A percentile compares a stretch with the other conserved stretches of the same genome.
Evolutionary conservation across 2,888 invertebrate species (phyloP).

Genomic region (Callosobruchus maculatus): DNA sequence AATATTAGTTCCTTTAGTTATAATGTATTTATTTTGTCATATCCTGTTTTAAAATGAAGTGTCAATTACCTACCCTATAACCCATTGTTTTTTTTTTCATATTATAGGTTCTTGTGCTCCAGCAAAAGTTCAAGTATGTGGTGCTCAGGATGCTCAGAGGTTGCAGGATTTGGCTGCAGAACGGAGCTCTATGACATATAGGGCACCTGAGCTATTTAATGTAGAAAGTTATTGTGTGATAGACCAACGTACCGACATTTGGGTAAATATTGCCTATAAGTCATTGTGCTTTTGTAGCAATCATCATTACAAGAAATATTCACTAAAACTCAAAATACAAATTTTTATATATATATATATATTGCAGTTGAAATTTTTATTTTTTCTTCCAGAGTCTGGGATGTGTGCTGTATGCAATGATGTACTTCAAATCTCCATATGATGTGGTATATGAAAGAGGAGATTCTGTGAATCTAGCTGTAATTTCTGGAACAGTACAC

Average conservation of each 20-base stretch:
- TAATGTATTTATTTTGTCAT: no score
- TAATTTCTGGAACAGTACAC: conserved; percentile 68
- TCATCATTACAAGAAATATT: no score
- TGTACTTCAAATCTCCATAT: conserved; percentile 82
- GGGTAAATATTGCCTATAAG: conserved; percentile 56
- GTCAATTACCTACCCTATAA: no score
- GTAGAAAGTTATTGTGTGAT: conserved; percentile 77
- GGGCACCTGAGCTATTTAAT: conserved; percentile 84
- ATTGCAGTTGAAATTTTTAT: neutral
- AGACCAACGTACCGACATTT: conserved; percentile 82
- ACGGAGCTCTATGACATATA: conserved; percentile 81
- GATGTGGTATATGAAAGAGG: conserved; percentile 81
- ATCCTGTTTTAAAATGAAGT: no score
- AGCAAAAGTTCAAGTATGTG: conserved; percentile 63
- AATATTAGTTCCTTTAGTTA: no score
- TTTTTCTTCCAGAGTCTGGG: conserved; percentile 65
- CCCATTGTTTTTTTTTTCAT: neutral
- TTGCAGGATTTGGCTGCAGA: conserved; percentile 79
- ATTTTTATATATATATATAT: no score
- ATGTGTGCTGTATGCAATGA: conserved; percentile 79
- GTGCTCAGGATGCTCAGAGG: conserved; percentile 65
- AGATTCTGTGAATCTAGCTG: conserved; percentile 83
- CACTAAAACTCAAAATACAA: no score
- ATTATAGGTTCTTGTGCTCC: conserved; percentile 61
- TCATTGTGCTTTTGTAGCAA: no score